Evolutionary conservation across 2,888 invertebrate species (phyloP).

Genomic region (Orthosia gothica): DNA sequence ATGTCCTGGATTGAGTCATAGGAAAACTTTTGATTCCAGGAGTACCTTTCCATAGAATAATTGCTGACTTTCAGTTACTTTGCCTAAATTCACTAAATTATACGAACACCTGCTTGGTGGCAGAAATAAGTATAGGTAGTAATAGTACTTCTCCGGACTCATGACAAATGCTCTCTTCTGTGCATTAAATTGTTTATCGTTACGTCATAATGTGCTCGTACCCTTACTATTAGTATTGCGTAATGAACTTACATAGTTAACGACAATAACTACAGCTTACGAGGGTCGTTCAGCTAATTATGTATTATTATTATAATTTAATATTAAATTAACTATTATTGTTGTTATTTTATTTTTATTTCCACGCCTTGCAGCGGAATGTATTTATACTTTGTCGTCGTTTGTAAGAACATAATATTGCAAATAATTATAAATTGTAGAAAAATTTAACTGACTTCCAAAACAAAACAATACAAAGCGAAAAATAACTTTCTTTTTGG

Average conservation of each 20-base stretch:
- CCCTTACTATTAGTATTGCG: slow-evolving; percentile 45
- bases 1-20: too few relatives aligned
- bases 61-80: too few relatives aligned
- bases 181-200: not conserved
- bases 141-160: too few relatives aligned
- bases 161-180: too few relatives aligned
- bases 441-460: not conserved
- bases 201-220: slow-evolving; percentile 39
- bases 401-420: not conserved
- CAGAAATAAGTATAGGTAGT: too few relatives aligned
- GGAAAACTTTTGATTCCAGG: too few relatives aligned
- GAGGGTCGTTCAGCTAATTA: slow-evolving; percentile 58
- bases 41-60: too few relatives aligned
- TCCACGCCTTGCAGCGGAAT: slow-evolving; percentile 1
- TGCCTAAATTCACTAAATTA: too few relatives aligned
- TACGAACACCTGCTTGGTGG: too few relatives aligned
- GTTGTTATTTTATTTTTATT: slow-evolving; percentile 12
- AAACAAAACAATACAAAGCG: too few relatives aligned
- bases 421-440: not conserved
- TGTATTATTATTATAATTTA: slow-evolving; percentile 31
- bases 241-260: slow-evolving; percentile 37
- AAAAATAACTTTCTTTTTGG: too few relatives aligned
- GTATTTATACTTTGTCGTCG: not conserved
- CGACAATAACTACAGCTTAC: slow-evolving; percentile 48
- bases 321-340: slow-evolving; percentile 14